phyloP scores from a whole-genome alignment of 2,113 vertebrate genomes.

The Dendrocopos noguchii region DNA sequence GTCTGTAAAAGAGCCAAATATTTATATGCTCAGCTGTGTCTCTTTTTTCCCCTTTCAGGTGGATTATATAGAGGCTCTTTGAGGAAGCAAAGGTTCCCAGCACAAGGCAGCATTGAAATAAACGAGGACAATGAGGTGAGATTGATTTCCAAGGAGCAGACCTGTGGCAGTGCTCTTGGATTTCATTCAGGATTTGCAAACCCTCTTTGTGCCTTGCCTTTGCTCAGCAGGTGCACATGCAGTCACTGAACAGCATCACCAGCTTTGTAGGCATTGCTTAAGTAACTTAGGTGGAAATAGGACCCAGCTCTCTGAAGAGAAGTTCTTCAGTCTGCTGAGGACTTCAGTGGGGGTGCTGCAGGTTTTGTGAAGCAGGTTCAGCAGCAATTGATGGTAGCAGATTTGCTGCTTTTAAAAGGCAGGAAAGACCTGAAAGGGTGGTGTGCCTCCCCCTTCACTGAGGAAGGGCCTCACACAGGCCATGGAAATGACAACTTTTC shows the following conservation, averaged over 20 bases:
- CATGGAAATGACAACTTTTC: background rate
- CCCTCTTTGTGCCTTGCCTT: background rate
- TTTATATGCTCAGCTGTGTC: background rate
- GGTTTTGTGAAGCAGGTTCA: background rate
- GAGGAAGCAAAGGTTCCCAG: conserved; percentile 81
- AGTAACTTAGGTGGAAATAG: background rate
- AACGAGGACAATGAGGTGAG: conserved; percentile 90
- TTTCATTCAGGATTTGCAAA: background rate
- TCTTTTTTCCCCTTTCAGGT: conserved; percentile 58
- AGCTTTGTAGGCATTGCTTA: background rate
- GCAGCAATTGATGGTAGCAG: background rate
- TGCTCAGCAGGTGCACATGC: background rate
- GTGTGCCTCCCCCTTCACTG: background rate
- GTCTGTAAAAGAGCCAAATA: background rate
- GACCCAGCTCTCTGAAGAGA: background rate
- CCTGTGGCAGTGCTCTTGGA: background rate
- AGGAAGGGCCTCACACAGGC: background rate
- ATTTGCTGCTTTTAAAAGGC: background rate
- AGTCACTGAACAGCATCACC: background rate
- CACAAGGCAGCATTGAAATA: conserved; percentile 91
- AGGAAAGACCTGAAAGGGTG: background rate
- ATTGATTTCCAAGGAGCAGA: background rate
- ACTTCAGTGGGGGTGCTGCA: background rate
- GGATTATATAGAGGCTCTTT: conserved; percentile 83
- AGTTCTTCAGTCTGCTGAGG: background rate